Percentiles rank a stretch among this genome's conserved stretches.
Evolutionary conservation across 1,140 invertebrate genomes (phyloP).

Genomic region (Macrotrachela quadricornifera): DNA sequence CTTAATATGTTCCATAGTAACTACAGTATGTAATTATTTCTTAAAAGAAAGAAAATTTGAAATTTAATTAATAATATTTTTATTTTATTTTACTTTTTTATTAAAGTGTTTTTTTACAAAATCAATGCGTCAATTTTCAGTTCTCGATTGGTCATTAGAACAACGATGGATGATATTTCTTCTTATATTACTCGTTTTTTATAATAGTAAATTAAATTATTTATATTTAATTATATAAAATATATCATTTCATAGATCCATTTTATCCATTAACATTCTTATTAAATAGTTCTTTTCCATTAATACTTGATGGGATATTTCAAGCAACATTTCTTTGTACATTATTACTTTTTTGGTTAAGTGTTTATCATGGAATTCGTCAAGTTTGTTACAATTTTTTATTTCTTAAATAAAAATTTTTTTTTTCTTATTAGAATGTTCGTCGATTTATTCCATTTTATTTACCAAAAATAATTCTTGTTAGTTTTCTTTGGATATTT

Average conservation of each 20-base stretch:
- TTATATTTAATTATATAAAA: neutral
- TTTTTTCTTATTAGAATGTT: conserved; percentile 47
- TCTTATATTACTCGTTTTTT: conserved; percentile 61
- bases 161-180: conserved; percentile 82
- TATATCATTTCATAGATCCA: conserved; percentile 46
- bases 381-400: conserved; percentile 40
- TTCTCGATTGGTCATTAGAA: conserved; percentile 86
- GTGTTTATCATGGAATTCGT: conserved; percentile 72
- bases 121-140: conserved; percentile 58
- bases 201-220: conserved; percentile 50
- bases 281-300: conserved; percentile 65
- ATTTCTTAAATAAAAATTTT: neutral
- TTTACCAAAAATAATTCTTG: conserved; percentile 63
- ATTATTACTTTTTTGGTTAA: conserved; percentile 75
- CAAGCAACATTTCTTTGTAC: conserved; percentile 69
- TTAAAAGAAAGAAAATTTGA: too few relatives aligned
- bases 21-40: conserved; percentile 51
- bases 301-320: conserved; percentile 64
- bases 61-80: too few relatives aligned
- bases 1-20: conserved; percentile 56
- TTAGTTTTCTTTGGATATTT: conserved; percentile 65
- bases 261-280: conserved; percentile 72
- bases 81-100: neutral
- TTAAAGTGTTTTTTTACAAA: conserved; percentile 71
- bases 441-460: conserved; percentile 63